Base-by-base conservation (phyloP, 2,797 vertebrate species). In the Hylomyscus alleni region DNA sequence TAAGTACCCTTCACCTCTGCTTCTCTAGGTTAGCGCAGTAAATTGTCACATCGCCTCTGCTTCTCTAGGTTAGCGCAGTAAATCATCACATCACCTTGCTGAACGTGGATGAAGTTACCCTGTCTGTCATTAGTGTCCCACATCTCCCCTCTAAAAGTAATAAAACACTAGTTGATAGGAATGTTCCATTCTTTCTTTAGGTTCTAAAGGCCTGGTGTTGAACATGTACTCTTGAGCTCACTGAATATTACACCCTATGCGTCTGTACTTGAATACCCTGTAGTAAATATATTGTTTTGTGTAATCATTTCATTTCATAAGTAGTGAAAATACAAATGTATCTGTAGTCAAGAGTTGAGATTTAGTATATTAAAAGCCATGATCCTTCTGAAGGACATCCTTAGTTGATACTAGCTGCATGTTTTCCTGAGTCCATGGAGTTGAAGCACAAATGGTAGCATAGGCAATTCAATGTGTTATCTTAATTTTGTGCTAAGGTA, bases 391-490 rank as follows among this genome's bases (percentile, higher is more conserved):
- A 60, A 44, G 34, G 34, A 3, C 58, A 0, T 56, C 50, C 90
- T 44, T 76, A 62, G 37, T 34, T 12, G 26, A 50, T 15, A 31
- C n/a, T n/a, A 47, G 31, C 29, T 65, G 80, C 40, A 47, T 26
- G 14, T 47, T 81, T 52, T 56, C 13, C 31, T 80, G 62, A 15
- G 5, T 22, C 1, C 31, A 34, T 31, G 29, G 13, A 4, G 13
- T 2, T 13, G 4, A 44, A 58, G 22, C 14, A 34, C 24, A 12
- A 56, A 37, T 11, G 12, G 44, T 69, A 24, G 22, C 37, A 5
- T 5, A 12, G 3, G 10, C 17, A 6, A 4, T 29, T 29, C 11
- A 0, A 24, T 34, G n/a, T 1, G 2, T 31, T 29, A 1, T 31
- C 31, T 72, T 47, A 52, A 34, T 34, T 20, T 34, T 47, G 50